These are phyloP conservation scores for Synchiropus splendidus DNA, from an alignment of 2,113 vertebrate genomes.

Conservation along the genomic window DNA sequence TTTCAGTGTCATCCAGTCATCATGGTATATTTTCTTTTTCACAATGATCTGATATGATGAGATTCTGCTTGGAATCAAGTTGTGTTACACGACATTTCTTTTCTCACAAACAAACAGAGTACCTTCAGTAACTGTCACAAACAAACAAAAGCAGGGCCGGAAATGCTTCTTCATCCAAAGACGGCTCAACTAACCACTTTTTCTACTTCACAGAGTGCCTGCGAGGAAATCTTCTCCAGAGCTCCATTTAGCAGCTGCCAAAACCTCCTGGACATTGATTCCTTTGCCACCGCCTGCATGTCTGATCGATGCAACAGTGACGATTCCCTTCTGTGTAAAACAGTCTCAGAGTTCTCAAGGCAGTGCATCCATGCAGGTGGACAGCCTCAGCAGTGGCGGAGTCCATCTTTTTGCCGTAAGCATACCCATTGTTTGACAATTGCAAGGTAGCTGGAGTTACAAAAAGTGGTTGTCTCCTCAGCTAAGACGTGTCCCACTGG, in stretches of 20 bases:
- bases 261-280: conserved; percentile 57
- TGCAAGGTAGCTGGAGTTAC: neutral
- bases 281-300: conserved; percentile 70
- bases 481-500: conserved; percentile 66
- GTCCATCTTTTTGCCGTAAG: conserved; percentile 71
- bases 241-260: conserved; percentile 65
- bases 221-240: conserved; percentile 58
- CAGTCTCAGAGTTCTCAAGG: conserved; percentile 80
- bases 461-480: conserved; percentile 35
- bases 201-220: conserved; percentile 40
- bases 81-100: no score
- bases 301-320: conserved; percentile 65
- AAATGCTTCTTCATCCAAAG: no score
- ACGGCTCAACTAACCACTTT: neutral
- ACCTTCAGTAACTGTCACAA: no score
- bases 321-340: conserved; percentile 67
- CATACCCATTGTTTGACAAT: neutral
- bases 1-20: no score
- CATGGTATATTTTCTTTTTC: no score
- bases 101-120: no score
- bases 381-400: conserved; percentile 76
- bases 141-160: no score
- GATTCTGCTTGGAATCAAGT: no score
- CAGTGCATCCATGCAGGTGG: conserved; percentile 82
- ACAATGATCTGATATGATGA: no score